These are phyloP conservation scores for Ceratosolen solmsi DNA, from an alignment of 1,140 invertebrate genomes.

Conservation along the genomic window DNA sequence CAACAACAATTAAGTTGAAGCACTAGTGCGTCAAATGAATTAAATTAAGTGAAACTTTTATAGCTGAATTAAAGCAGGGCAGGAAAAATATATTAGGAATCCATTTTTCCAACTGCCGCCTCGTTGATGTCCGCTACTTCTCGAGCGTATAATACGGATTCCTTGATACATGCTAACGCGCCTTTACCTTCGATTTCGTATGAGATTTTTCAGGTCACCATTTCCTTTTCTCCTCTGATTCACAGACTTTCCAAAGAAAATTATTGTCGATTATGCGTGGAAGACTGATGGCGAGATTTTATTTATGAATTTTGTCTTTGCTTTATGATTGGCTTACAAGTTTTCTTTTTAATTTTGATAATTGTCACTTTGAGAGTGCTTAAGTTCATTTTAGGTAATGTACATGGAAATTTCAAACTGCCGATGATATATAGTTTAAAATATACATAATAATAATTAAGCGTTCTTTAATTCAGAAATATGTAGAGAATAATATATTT, in stretches of 20 bases:
- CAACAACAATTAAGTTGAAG: not conserved
- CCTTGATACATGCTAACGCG: not conserved
- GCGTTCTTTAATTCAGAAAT: too few species aligned
- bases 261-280: slow-evolving; percentile 44
- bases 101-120: slow-evolving; percentile 26
- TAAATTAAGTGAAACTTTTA: slow-evolving; percentile 22
- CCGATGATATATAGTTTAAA: too few species aligned
- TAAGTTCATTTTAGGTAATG: not conserved
- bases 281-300: slow-evolving; percentile 65
- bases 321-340: not conserved
- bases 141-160: slow-evolving; percentile 39
- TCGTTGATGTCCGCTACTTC: not conserved
- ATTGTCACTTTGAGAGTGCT: slow-evolving; percentile 12
- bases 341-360: not conserved
- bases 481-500: too few species aligned
- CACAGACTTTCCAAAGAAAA: slow-evolving; percentile 48
- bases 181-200: slow-evolving; percentile 49
- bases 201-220: slow-evolving; percentile 42
- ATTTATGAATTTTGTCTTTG: not conserved
- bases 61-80: not conserved
- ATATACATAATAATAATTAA: too few species aligned
- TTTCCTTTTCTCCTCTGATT: slow-evolving; percentile 20
- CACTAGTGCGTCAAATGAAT: not conserved
- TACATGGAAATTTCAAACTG: too few species aligned
- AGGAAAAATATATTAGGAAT: slow-evolving; percentile 39